Evolutionary conservation across 1,140 invertebrate species (phyloP), one percentile per base, ranked within the genome.

Genomic region (Mercenaria mercenaria): DNA sequence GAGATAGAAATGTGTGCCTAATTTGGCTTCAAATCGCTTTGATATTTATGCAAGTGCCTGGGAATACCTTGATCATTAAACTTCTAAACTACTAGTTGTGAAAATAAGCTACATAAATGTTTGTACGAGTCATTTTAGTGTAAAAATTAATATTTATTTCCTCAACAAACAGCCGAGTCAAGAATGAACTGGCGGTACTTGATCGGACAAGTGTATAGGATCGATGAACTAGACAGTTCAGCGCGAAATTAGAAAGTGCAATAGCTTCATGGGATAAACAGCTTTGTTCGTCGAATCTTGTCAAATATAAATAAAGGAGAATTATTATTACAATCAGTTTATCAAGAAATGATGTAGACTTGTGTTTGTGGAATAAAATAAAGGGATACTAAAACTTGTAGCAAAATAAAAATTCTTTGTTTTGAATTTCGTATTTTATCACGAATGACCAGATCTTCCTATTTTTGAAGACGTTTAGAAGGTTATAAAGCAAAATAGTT

Each of bases 51-150:
- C 20, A 67, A 67, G 11, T 34, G 34, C 20, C 67, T 23, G 23
- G n/a, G 20, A 72, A 37, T 72, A n/a, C 15, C 37, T 72, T 72
- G 39, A 72, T 32, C 11, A 39, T 72, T 72, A 15, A 20, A 2
- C n/a, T 18, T 23, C 39, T 39, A 47, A 72, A 72, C 34, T 18
- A 18, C 29, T 39, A 39, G 34, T 20, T 41, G 37, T 72, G 67
- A 72, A 72, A 61, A n/a, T 82, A 41, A 34, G 59, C 56, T 64
- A 43, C 39, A 64, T n/a, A 41, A 82, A 82, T 82, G 80, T 82
- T 82, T 82, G 26, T n/a, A 29, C 67, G 0, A 72, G 67, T 72
- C 67, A 41, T 72, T 72, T 72, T 34, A 41, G 67, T 72, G 67
- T 37, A 39, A 72, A 72, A 72, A 39, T 72, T 72, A 72, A 72